phyloP scores from a whole-genome alignment of 2,113 vertebrate genomes.

The Irena cyanogastra region DNA sequence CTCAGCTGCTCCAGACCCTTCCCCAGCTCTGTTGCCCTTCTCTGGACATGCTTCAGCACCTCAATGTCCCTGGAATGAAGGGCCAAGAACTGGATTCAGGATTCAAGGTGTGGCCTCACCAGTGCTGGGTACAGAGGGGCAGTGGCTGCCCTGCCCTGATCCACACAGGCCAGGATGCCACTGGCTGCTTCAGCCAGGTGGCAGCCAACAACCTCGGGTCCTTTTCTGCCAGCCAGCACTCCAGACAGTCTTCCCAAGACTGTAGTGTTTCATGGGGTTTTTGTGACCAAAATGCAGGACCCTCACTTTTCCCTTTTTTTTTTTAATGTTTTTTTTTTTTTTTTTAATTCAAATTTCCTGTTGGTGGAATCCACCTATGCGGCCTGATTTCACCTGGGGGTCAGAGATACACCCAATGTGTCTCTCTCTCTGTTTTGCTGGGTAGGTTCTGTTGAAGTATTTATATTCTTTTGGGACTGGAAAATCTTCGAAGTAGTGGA shows the following conservation, averaged over 20 bases:
- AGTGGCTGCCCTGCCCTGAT: neutral
- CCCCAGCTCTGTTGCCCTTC: neutral
- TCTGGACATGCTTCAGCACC: fast-evolving
- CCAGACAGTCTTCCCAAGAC: neutral
- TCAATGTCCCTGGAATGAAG: neutral
- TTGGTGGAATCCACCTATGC: neutral
- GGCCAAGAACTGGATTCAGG: no score
- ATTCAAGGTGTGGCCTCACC: neutral
- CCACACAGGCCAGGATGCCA: neutral
- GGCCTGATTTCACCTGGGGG: neutral
- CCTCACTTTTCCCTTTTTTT: neutral
- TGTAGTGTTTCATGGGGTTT: neutral
- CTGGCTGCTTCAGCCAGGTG: neutral
- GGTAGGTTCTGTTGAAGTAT: neutral
- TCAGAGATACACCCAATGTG: neutral
- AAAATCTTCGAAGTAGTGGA: fast-evolving
- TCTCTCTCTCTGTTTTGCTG: neutral
- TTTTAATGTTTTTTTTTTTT: no score
- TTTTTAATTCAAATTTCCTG: neutral
- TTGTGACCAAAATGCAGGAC: neutral
- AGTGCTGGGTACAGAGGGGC: neutral
- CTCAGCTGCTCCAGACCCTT: neutral
- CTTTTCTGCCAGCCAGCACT: neutral
- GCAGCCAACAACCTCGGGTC: neutral
- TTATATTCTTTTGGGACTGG: neutral